Evolutionary conservation across 2,888 invertebrate genomes (phyloP), one percentile per base, ranked within the genome.

Genomic region (Nemapogon koenigi): DNA sequence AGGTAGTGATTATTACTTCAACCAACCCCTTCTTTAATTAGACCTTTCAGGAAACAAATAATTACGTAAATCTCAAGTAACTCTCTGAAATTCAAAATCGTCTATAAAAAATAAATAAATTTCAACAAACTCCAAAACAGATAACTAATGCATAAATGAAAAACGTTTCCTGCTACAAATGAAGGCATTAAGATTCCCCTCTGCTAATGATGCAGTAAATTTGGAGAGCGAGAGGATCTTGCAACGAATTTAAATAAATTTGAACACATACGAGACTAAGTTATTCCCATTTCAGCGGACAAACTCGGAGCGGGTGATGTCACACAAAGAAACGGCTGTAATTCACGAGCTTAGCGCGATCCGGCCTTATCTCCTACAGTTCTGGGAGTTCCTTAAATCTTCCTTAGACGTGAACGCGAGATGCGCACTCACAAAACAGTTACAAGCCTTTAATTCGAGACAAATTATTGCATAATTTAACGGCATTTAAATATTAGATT

Each of bases 221-320:
- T 33, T 33, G 19, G 19, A 19, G 33, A 33, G 53, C 48, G 55
- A 55, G 57, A 58, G 33, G 33, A 13, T 62, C 62, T n/a, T 59
- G 59, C 59, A 49, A 46, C 44, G 58, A 67, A 65, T 68, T 69
- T 64, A 54, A 66, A 66, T 65, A 64, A 59, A 64, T 61, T 63
- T 53, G 44, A 48, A 55, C 50, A 54, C 58, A 62, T 48, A 54
- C 51, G 53, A 51, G 17, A 33, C 47, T 53, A 49, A 56, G 52
- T 57, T 57, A 58, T 57, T 50, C 49, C 41, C 44, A 44, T 33
- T 50, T 41, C 45, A 41, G 45, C 47, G 51, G 51, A 55, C 51
- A 51, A 57, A 55, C 48, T 49, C 46, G 43, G 41, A 38, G 44
- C 47, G 47, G 29, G 38, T 49, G 51, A 50, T 52, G 58, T 57